Conservation (phyloP, 2,888 invertebrate genomes). For the Carcina quercana region DNA sequence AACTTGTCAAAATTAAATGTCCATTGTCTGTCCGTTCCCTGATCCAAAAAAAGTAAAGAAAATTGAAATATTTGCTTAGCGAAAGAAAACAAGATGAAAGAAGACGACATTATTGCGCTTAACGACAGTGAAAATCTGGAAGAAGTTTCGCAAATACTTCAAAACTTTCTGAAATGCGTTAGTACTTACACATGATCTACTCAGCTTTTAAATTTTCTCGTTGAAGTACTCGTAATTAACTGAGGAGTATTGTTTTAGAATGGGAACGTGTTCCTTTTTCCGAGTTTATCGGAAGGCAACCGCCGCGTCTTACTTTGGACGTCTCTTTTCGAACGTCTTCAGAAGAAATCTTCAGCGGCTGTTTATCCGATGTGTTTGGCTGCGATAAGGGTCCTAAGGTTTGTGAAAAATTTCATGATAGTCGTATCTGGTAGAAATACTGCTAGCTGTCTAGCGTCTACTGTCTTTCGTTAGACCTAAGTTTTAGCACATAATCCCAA, state of each 20-base stretch:
- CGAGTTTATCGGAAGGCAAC: slow-evolving; percentile 71
- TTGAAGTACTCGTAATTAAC: neutral
- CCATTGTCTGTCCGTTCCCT: too few relatives aligned
- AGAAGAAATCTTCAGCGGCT: slow-evolving; percentile 50
- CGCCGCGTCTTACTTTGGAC: slow-evolving; percentile 76
- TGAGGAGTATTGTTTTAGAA: slow-evolving; percentile 52
- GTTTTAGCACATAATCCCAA: too few relatives aligned
- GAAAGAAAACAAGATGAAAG: slow-evolving; percentile 36
- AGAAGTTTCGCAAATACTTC: slow-evolving; percentile 33
- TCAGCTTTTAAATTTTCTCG: neutral
- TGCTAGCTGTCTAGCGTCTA: too few relatives aligned
- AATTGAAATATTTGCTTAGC: neutral
- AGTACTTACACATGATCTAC: slow-evolving; percentile 13
- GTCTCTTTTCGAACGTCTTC: slow-evolving; percentile 73
- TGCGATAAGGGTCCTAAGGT: slow-evolving; percentile 80
- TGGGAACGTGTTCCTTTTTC: slow-evolving; percentile 74
- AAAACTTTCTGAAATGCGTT: slow-evolving; percentile 45
- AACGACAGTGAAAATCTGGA: slow-evolving; percentile 30
- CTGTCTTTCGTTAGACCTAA: too few relatives aligned
- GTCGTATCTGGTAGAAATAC: too few relatives aligned
- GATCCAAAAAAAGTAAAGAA: too few relatives aligned
- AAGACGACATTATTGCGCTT: slow-evolving; percentile 45
- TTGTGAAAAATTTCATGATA: too few relatives aligned
- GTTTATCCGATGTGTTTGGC: slow-evolving; percentile 74
- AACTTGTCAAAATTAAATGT: too few relatives aligned